Base-by-base conservation (phyloP, 2,888 invertebrate genomes). In the Eupeodes luniger region DNA sequence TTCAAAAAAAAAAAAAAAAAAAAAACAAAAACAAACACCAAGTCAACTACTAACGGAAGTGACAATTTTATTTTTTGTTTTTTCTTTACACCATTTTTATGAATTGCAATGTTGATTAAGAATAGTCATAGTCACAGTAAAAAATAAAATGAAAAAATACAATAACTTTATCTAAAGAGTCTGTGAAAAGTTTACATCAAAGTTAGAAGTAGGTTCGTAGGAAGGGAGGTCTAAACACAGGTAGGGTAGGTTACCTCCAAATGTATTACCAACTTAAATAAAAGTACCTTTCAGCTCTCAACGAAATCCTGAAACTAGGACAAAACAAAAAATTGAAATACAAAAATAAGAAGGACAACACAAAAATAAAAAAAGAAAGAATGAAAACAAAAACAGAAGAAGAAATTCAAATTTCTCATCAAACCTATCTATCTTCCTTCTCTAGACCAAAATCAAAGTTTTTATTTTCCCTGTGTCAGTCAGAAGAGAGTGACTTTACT, bases 61-160 rank as follows among this genome's bases (percentile, higher is more conserved):
- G 72, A 72, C 72, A 59, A 72, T 59, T 72, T 40, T n/a, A n/a
- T 72, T 16, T 72, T 72, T 34, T 27, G 14, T 40, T 64, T 40
- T 19, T 34, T 40, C 51, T 40, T n/a, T n/a, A 72, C 72, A 72
- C 57, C 57, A 72, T 72, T 55, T 27, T 59, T 34, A n/a, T 55
- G 72, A 49, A 72, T 72, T 57, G 72, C 59, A 72, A 72, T 72
- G 47, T 72, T 72, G 57, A 59, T 57, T 72, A 64, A 76, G 53
- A 62, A 75, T 62, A 61, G 12, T 36, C 16, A 16, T 2, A 61
- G 12, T 36, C 12, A 12, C 5, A 34, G 34, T 49, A 62, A 55
- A 49, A 34, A 70, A 34, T 27, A 12, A 40, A 64, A 14, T 44
- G 66, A 14, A 64, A 64, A 7, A 75, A 14, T 66, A 40, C 61